These are phyloP conservation scores for Molorchus minor DNA, from an alignment of 2,888 invertebrate species.

Conservation along the genomic window DNA sequence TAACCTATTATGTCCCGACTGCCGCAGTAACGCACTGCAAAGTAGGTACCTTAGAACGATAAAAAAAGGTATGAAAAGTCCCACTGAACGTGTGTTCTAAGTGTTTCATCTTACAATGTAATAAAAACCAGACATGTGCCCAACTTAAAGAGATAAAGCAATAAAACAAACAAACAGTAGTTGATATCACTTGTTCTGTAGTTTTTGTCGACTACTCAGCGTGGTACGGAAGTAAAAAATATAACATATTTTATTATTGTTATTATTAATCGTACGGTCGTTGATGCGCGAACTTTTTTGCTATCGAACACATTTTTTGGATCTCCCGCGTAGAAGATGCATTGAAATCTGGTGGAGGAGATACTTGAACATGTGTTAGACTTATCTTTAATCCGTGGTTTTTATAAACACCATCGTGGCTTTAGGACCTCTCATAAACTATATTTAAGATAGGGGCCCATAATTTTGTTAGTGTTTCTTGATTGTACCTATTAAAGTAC, in stretches of 20 bases:
- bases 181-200: conserved; percentile 44
- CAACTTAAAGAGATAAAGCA: conserved; percentile 34
- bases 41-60: too few relatives aligned
- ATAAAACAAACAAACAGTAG: conserved; percentile 42
- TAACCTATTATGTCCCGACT: too few relatives aligned
- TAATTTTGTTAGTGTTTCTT: too few relatives aligned
- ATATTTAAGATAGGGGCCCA: too few relatives aligned
- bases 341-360: conserved; percentile 34
- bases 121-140: conserved; percentile 9
- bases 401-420: background rate
- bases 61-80: too few relatives aligned
- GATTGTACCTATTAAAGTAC: too few relatives aligned
- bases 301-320: conserved; percentile 32
- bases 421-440: too few relatives aligned
- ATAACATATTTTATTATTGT: conserved; percentile 18
- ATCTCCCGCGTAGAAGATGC: conserved; percentile 38
- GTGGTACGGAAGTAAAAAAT: conserved; percentile 48
- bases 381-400: conserved; percentile 28
- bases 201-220: conserved; percentile 46
- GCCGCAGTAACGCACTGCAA: too few relatives aligned
- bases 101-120: too few relatives aligned
- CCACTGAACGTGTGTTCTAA: too few relatives aligned
- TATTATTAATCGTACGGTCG: background rate
- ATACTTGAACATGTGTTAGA: conserved; percentile 29
- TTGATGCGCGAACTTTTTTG: conserved; percentile 42